phyloP scores from a whole-genome alignment of 2,797 vertebrate species.

The Lepidocolaptes lacrymiger region DNA sequence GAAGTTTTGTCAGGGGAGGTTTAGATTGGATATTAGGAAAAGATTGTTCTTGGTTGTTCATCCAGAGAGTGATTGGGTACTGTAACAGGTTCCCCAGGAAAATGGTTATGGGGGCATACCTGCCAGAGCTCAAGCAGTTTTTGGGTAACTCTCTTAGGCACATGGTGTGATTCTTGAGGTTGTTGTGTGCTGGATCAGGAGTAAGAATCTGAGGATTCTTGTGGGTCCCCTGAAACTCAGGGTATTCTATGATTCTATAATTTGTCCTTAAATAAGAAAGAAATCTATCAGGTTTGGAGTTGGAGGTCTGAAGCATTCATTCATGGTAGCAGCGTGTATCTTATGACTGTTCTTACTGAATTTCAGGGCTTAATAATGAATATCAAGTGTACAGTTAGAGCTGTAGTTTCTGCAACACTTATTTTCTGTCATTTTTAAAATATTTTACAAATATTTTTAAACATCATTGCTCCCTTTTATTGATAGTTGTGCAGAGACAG shows the following conservation, averaged over 20 bases:
- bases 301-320: neutral
- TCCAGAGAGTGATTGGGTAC: neutral
- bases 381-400: neutral
- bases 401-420: neutral
- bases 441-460: neutral
- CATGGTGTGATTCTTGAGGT: neutral
- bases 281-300: neutral
- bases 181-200: neutral
- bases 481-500: neutral
- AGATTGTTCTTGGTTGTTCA: neutral
- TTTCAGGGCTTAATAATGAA: neutral
- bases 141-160: neutral
- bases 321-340: neutral
- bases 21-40: neutral
- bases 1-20: neutral
- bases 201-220: neutral
- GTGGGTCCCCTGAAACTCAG: neutral
- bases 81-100: neutral
- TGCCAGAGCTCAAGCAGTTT: neutral
- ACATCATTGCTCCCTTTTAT: neutral
- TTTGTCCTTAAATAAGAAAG: neutral
- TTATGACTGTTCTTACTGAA: neutral
- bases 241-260: neutral
- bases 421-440: neutral
- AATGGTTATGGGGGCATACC: neutral